These are phyloP conservation scores for Campaea margaritaria DNA, from an alignment of 2,888 invertebrate species.

Conservation along the genomic window DNA sequence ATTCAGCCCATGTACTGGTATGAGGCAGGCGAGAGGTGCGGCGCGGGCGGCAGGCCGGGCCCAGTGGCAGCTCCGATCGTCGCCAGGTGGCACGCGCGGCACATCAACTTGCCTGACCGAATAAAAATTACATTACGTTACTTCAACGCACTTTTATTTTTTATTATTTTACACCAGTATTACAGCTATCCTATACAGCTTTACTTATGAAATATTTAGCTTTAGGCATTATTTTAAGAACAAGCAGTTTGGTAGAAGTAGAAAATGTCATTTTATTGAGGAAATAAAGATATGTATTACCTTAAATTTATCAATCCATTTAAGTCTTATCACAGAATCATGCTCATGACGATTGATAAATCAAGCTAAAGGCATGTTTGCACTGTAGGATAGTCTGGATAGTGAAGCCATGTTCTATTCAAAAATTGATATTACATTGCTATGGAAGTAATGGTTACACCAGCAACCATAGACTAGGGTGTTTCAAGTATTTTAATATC, in stretches of 20 bases:
- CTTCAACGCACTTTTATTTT: slow-evolving; percentile 19
- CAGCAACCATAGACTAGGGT: too few species aligned
- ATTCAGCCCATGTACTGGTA: slow-evolving; percentile 93
- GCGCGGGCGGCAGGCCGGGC: slow-evolving; percentile 90
- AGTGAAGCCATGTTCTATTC: too few species aligned
- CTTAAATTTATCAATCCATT: too few species aligned
- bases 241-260: not conserved
- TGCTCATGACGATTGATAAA: too few species aligned
- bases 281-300: not conserved
- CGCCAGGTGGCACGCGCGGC: slow-evolving; percentile 96
- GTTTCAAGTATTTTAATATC: too few species aligned
- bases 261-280: not conserved
- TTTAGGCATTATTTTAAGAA: not conserved
- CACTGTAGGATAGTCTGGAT: too few species aligned
- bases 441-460: too few species aligned
- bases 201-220: too few species aligned
- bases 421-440: too few species aligned
- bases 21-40: slow-evolving; percentile 91
- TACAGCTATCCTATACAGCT: too few species aligned
- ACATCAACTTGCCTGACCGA: slow-evolving; percentile 92
- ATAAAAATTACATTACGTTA: slow-evolving; percentile 15
- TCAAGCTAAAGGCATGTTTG: too few species aligned
- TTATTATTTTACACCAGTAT: slow-evolving; percentile 6
- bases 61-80: slow-evolving; percentile 88
- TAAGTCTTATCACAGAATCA: too few species aligned